A percentile compares a stretch with the other conserved stretches of the same genome.
Evolutionary conservation across 1,140 invertebrate genomes (phyloP).

Genomic region (Calliopsis andreniformis): DNA sequence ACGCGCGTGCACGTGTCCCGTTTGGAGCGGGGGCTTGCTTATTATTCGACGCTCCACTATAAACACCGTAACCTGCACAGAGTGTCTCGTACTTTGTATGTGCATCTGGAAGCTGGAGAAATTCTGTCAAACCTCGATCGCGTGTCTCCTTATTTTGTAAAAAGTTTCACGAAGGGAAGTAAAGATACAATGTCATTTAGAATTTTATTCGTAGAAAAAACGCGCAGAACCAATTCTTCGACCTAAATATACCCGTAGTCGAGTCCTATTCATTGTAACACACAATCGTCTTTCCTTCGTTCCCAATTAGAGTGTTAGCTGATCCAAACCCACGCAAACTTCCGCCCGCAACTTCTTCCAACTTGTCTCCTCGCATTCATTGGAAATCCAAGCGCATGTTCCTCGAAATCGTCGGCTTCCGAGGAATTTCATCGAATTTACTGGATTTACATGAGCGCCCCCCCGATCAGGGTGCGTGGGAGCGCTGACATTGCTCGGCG

Average conservation of each 20-base stretch:
- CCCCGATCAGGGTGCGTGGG: neutral
- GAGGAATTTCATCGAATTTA: neutral
- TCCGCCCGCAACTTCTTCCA: no score
- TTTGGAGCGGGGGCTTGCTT: constrained; percentile 38
- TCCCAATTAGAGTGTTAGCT: neutral
- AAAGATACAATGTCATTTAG: neutral
- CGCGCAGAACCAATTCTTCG: neutral
- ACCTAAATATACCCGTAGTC: neutral
- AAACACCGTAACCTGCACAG: constrained; percentile 34
- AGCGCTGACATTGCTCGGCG: constrained; percentile 8
- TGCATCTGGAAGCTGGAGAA: constrained; percentile 12
- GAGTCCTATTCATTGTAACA: neutral
- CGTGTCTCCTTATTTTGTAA: neutral
- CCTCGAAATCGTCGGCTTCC: neutral
- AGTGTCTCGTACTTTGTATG: neutral
- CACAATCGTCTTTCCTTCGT: neutral
- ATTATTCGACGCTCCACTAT: constrained; percentile 39
- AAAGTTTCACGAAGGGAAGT: neutral
- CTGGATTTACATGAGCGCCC: neutral
- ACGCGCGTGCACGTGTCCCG: constrained; percentile 18
- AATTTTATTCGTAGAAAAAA: neutral
- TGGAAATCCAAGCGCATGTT: neutral
- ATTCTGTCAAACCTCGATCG: neutral
- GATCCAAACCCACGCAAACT: neutral
- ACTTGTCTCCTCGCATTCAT: neutral